These are phyloP conservation scores for Colossoma macropomum DNA, from an alignment of 2,113 vertebrate genomes.

Conservation along the genomic window DNA sequence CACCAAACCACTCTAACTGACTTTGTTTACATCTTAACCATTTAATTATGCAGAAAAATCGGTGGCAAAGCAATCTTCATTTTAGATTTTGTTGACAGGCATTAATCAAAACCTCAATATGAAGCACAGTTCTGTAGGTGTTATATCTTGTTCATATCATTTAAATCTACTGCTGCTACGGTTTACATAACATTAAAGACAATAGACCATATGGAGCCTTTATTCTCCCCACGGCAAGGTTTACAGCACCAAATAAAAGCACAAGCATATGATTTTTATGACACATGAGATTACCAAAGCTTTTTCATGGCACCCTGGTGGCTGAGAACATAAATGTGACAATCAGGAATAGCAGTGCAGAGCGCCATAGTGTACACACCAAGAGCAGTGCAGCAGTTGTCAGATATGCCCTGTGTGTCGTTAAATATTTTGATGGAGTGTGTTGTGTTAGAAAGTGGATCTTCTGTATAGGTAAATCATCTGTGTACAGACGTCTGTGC, in stretches of 20 bases:
- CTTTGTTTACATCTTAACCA: too few species aligned
- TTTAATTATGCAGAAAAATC: too few species aligned
- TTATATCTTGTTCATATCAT: slow-evolving; percentile 62
- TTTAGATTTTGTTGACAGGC: slow-evolving; percentile 25
- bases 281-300: slow-evolving; percentile 70
- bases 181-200: slow-evolving; percentile 66
- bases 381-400: slow-evolving; percentile 9
- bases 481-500: slow-evolving; percentile 37
- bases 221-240: slow-evolving; percentile 71
- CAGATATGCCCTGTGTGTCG: background rate
- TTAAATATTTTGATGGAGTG: slow-evolving; percentile 49
- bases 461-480: slow-evolving; percentile 40
- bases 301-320: slow-evolving; percentile 72
- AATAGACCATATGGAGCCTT: slow-evolving; percentile 76
- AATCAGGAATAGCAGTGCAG: slow-evolving; percentile 60
- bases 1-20: too few species aligned
- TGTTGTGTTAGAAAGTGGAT: slow-evolving; percentile 12
- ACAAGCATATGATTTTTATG: slow-evolving; percentile 75
- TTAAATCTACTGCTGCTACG: slow-evolving; percentile 59
- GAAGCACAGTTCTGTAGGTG: slow-evolving; percentile 42
- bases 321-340: slow-evolving; percentile 73
- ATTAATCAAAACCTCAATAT: slow-evolving; percentile 48
- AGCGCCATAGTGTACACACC: background rate
- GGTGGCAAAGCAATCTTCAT: slow-evolving; percentile 35
- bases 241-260: slow-evolving; percentile 76